These are phyloP conservation scores for Enteromius viviparus DNA, from an alignment of 2,797 vertebrate genomes.

Conservation along the genomic window DNA sequence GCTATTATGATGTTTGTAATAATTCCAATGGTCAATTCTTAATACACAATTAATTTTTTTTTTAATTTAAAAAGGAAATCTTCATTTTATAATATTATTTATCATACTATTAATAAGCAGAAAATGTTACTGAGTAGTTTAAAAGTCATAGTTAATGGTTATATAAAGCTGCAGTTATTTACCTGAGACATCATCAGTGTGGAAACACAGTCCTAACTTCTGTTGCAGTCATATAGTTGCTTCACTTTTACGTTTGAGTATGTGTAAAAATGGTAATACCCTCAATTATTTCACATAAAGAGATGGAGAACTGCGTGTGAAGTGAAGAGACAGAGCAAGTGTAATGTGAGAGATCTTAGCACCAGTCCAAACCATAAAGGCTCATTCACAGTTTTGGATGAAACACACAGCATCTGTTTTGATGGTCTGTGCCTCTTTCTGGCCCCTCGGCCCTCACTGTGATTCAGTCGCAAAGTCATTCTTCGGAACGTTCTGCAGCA, in stretches of 20 bases:
- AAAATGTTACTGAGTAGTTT: background rate
- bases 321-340: slow-evolving; percentile 1
- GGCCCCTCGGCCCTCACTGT: slow-evolving; percentile 43
- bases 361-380: slow-evolving; percentile 38
- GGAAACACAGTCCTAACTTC: background rate
- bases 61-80: too few species aligned
- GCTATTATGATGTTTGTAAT: background rate
- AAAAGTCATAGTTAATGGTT: background rate
- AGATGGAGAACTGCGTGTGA: background rate
- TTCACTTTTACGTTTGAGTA: background rate
- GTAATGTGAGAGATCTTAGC: slow-evolving; percentile 31
- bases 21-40: background rate
- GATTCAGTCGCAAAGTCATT: slow-evolving; percentile 37
- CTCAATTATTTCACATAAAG: background rate
- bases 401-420: slow-evolving; percentile 45
- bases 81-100: too few species aligned
- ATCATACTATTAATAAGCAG: too few species aligned
- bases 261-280: background rate
- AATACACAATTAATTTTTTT: background rate
- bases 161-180: background rate
- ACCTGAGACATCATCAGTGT: background rate
- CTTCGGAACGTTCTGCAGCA: slow-evolving; percentile 45
- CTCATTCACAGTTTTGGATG: slow-evolving; percentile 41
- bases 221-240: background rate
- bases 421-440: slow-evolving; percentile 33